phyloP scores from a whole-genome alignment of 2,888 invertebrate genomes.

The Empis livida region DNA sequence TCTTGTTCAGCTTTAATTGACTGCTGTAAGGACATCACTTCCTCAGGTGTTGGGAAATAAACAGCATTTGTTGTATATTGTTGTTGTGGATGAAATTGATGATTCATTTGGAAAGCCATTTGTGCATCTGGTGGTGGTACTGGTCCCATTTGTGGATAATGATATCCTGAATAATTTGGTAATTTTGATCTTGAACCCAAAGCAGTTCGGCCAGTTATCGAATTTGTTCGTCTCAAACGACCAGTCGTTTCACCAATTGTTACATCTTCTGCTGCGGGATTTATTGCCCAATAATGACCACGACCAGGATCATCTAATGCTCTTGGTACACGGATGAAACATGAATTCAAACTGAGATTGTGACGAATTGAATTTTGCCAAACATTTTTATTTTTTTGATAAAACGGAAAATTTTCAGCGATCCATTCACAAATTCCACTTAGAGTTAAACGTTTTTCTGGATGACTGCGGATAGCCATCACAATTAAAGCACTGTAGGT shows the following conservation, averaged over 20 bases:
- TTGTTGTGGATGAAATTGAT: constrained; percentile 17
- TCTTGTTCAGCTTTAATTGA: constrained; percentile 1
- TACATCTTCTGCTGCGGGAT: constrained; percentile 87
- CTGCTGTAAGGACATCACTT: constrained; percentile 10
- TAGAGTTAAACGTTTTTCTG: constrained; percentile 78
- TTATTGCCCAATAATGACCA: constrained; percentile 98
- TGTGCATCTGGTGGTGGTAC: too few relatives aligned
- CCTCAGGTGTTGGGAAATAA: constrained; percentile 22
- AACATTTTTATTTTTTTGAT: constrained; percentile 89
- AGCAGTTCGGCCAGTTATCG: neutral
- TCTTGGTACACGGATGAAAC: constrained; percentile 89
- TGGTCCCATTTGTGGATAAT: neutral
- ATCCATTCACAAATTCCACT: constrained; percentile 97
- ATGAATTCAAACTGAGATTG: constrained; percentile 63
- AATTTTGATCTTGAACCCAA: neutral
- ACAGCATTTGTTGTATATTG: constrained; percentile 17
- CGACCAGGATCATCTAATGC: constrained; percentile 97
- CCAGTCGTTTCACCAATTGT: constrained; percentile 96
- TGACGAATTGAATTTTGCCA: constrained; percentile 85
- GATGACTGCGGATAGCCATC: constrained; percentile 93
- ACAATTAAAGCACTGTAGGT: constrained; percentile 97
- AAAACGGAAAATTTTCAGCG: constrained; percentile 92
- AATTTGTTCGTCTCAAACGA: constrained; percentile 56
- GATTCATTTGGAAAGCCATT: constrained; percentile 10
- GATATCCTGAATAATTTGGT: neutral